Percentiles rank a stretch among this genome's conserved stretches.
Evolutionary conservation across 37 sponge, comb jelly and placozoan genomes (phyloP).

Genomic region (Hexactinellida sp.): DNA sequence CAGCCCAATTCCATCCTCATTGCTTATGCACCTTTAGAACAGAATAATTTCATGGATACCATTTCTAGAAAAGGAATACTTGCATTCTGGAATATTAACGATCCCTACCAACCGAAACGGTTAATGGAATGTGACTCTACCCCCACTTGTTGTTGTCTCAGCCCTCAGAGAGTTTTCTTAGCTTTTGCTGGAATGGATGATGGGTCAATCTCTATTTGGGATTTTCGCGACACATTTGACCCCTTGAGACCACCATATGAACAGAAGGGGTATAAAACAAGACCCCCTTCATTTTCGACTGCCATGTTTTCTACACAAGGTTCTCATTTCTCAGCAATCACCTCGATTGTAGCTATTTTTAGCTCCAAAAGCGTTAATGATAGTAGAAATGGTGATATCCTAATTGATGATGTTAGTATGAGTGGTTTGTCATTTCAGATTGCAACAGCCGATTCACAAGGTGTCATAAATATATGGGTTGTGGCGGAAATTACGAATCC

Average conservation of each 20-base stretch:
- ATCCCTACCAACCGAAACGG: conserved; percentile 14
- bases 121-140: conserved; percentile 11
- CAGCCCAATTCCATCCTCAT: not conserved
- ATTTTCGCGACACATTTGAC: conserved; percentile 16
- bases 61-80: not conserved
- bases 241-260: not conserved
- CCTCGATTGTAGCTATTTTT: not conserved
- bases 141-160: not conserved
- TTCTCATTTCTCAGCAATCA: not conserved
- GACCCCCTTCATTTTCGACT: not conserved
- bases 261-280: not conserved
- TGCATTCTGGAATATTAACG: not conserved
- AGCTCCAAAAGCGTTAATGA: not conserved
- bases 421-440: not conserved
- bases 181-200: not conserved
- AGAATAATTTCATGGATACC: not conserved
- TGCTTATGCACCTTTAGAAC: not conserved
- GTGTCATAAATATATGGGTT: not conserved
- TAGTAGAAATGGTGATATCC: not conserved
- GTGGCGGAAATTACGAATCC: not conserved
- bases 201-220: not conserved
- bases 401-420: not conserved
- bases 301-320: not conserved
- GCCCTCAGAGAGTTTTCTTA: not conserved
- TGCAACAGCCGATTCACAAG: not conserved